These are phyloP conservation scores for Strigops habroptila DNA, from an alignment of 2,113 vertebrate species.

Conservation along the genomic window DNA sequence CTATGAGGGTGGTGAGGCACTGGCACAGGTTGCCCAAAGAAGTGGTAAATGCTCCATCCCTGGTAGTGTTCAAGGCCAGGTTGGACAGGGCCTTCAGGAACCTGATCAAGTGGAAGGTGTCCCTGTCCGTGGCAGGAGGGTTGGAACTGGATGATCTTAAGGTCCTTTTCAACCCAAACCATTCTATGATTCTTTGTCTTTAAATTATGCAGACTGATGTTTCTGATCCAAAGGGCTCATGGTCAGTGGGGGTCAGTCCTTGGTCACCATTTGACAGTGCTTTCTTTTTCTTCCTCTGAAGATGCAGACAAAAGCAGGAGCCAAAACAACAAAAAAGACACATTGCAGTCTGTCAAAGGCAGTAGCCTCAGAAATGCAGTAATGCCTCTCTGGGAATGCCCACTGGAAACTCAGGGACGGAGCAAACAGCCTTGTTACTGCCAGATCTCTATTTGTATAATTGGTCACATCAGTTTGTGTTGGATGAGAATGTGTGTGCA, in stretches of 20 bases:
- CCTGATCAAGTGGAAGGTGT: not conserved
- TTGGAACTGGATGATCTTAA: not conserved
- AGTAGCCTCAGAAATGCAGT: not conserved
- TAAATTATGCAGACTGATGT: not conserved
- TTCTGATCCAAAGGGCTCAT: not conserved
- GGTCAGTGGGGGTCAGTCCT: not conserved
- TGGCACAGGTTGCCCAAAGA: no score
- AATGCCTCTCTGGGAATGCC: conserved; percentile 6
- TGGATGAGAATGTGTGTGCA: not conserved
- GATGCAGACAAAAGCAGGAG: not conserved
- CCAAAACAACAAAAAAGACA: not conserved
- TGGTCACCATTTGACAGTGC: not conserved
- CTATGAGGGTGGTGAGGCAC: no score
- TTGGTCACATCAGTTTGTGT: conserved; percentile 23
- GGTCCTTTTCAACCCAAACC: not conserved
- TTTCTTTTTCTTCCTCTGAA: not conserved
- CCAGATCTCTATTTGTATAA: conserved; percentile 40
- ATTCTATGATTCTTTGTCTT: not conserved
- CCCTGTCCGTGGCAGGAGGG: not conserved
- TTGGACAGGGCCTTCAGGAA: not conserved
- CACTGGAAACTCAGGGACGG: not conserved
- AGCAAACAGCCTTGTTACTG: not conserved
- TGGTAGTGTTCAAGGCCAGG: no score
- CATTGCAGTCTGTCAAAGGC: not conserved
- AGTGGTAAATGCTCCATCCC: no score